Conservation (phyloP, 2,888 invertebrate genomes). For the Vesta saturnalis region DNA sequence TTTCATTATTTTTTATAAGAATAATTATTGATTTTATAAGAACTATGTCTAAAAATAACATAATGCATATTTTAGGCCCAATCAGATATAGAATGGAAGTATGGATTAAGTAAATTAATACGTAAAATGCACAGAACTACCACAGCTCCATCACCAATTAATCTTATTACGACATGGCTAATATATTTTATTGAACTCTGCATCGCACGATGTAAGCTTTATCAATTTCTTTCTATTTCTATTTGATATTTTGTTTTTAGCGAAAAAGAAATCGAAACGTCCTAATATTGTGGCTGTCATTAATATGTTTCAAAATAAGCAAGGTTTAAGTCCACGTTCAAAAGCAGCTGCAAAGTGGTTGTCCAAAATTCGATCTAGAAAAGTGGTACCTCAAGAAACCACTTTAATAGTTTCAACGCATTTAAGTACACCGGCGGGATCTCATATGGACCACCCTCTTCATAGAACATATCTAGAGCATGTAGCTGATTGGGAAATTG, state of each 20-base stretch:
- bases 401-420: slow-evolving; percentile 79
- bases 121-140: slow-evolving; percentile 98
- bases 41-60: not conserved
- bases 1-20: too few species aligned
- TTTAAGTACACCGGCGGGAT: slow-evolving; percentile 87
- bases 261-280: slow-evolving; percentile 67
- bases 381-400: slow-evolving; percentile 81
- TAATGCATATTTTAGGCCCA: slow-evolving; percentile 77
- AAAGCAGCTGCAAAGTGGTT: slow-evolving; percentile 91
- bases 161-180: slow-evolving; percentile 94
- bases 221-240: not conserved
- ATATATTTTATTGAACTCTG: slow-evolving; percentile 85
- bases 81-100: slow-evolving; percentile 99
- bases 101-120: slow-evolving; percentile 96
- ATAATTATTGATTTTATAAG: too few species aligned
- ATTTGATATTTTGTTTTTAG: not conserved
- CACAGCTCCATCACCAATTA: slow-evolving; percentile 98
- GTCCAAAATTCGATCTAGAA: slow-evolving; percentile 84
- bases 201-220: slow-evolving; percentile 57
- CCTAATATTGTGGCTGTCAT: slow-evolving; percentile 87
- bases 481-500: slow-evolving; percentile 91
- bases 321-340: slow-evolving; percentile 81
- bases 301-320: slow-evolving; percentile 73
- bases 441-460: slow-evolving; percentile 83
- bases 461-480: slow-evolving; percentile 83